Conservation (phyloP, 2,888 invertebrate genomes). For the Dasypolia templi region DNA sequence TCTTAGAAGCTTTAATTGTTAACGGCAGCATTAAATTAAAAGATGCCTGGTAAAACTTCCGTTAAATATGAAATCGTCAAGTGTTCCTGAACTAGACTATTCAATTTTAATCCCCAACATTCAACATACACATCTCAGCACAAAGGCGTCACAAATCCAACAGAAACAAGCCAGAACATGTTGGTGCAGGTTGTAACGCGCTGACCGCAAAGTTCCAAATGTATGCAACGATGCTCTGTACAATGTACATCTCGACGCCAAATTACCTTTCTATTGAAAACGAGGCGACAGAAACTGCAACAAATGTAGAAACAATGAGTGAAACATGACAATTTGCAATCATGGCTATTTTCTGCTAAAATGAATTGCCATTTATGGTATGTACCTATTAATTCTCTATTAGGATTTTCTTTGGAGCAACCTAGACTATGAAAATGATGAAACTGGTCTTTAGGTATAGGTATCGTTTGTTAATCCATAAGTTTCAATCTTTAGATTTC, state of each 20-base stretch:
- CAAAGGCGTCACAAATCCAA: slow-evolving; percentile 56
- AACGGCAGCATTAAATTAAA: background rate
- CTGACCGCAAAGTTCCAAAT: slow-evolving; percentile 62
- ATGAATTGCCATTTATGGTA: background rate
- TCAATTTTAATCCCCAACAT: slow-evolving; percentile 12
- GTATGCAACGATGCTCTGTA: slow-evolving; percentile 57
- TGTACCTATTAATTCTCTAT: background rate
- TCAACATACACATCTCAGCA: slow-evolving; percentile 27
- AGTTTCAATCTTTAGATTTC: too few species aligned
- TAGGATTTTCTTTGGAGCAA: background rate
- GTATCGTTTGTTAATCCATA: too few species aligned
- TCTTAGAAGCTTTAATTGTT: background rate
- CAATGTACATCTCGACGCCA: slow-evolving; percentile 32
- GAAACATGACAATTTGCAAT: background rate
- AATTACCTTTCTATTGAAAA: slow-evolving; percentile 55
- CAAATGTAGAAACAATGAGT: slow-evolving; percentile 23
- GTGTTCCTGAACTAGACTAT: background rate
- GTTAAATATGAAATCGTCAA: background rate
- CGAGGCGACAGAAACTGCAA: slow-evolving; percentile 13
- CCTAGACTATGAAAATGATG: background rate
- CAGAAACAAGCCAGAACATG: slow-evolving; percentile 44
- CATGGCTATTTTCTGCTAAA: background rate
- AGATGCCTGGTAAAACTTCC: background rate
- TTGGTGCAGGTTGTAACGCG: slow-evolving; percentile 49
- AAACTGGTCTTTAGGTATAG: too few species aligned